Base-by-base conservation (phyloP, 2,797 vertebrate species). In the Sebastes miniatus region DNA sequence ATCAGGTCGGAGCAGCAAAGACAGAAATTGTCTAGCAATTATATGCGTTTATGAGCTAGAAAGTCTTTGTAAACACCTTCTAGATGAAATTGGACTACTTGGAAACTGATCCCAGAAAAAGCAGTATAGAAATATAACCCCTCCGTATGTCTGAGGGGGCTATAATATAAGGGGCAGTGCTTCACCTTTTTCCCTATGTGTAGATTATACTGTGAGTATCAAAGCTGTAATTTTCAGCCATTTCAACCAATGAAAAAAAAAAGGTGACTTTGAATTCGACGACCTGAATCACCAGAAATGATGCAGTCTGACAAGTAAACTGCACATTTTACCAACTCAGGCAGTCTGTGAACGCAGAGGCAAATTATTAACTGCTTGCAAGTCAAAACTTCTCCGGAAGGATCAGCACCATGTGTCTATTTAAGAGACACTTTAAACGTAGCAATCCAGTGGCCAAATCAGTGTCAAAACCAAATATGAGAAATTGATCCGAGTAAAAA, bases 1-100 rank as follows among this genome's bases (percentile, higher is more conserved):
- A 89, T 83, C 83, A 77, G 88, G 87, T 89, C 89, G 87, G 75
- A 74, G 54, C 61, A 76, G 68, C 61, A 50, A 88, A 91, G 88
- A 91, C 88, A 86, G 76, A 86, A 73, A 88, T 79, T 71, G 39
- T 76, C 69, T 57, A 16, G 61, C 75, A 89, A 91, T 81, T 76
- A 77, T 63, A 32, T 12, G 81, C 78, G 75, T 88, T 90, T 67
- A 81, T 62, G 10, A 66, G 47, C 36, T 47, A 76, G 81, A 68
- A 59, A 47, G 43, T 36, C 47, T 36, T 36, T 29, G 27, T 29
- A 29, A 79, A 76, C 31, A 36, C 18, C 9, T 72, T 61, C 57
- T 11, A 52, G 22, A 54, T 57, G 39, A 54, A 84, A 81, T 6
- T 25, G 50, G 50, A 61, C 75, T 63, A 61, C 20, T 31, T 73